Evolutionary conservation across 2,888 invertebrate genomes (phyloP).

Genomic region (Campaea margaritaria): DNA sequence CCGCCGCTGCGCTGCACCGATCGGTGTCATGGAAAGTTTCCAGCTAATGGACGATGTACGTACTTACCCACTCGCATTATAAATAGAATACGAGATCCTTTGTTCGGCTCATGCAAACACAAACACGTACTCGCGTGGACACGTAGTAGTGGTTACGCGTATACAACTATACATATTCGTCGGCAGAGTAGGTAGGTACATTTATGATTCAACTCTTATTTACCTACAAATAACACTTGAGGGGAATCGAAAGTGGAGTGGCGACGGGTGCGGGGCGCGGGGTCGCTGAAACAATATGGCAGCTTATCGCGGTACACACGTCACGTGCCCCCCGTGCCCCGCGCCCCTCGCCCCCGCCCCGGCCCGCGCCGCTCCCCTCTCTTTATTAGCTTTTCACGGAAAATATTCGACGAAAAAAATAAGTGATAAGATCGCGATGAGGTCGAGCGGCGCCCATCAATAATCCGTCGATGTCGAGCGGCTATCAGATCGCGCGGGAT

Average conservation of each 20-base stretch:
- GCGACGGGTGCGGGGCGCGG: slow-evolving; percentile 26
- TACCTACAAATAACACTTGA: slow-evolving; percentile 45
- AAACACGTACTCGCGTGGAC: not conserved
- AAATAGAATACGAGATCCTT: not conserved
- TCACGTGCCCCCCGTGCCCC: slow-evolving; percentile 60
- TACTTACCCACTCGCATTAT: not conserved
- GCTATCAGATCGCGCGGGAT: slow-evolving; percentile 46
- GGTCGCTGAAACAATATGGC: slow-evolving; percentile 77
- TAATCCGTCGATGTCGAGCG: slow-evolving; percentile 66
- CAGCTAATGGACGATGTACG: not conserved
- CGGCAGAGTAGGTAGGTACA: slow-evolving; percentile 7
- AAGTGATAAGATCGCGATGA: slow-evolving; percentile 79
- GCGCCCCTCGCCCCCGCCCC: slow-evolving; percentile 36
- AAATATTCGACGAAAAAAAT: slow-evolving; percentile 77
- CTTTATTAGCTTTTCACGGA: slow-evolving; percentile 78
- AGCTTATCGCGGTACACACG: slow-evolving; percentile 62
- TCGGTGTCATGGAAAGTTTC: too few species aligned
- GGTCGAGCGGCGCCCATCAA: slow-evolving; percentile 77
- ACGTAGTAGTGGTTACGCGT: too few species aligned
- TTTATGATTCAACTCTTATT: slow-evolving; percentile 38
- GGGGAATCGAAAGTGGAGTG: slow-evolving; percentile 44
- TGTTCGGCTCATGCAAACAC: not conserved
- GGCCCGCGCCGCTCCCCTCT: slow-evolving; percentile 29
- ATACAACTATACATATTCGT: not conserved
- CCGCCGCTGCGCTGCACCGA: too few species aligned